Base-by-base conservation (phyloP, 2,113 vertebrate genomes). In the Willisornis vidua region DNA sequence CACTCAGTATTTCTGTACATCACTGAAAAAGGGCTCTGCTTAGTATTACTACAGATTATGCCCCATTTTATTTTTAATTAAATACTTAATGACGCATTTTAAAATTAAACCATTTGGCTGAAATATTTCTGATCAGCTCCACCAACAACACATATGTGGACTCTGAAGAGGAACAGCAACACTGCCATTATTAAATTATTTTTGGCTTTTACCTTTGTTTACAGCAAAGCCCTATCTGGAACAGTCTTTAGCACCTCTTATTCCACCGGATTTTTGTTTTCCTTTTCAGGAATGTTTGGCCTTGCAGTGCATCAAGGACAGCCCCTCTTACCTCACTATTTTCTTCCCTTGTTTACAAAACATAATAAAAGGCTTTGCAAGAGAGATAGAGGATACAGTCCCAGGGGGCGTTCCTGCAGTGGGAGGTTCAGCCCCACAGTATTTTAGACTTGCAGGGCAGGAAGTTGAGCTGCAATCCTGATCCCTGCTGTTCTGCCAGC, bases 231-330 rank as follows among this genome's bases (percentile, higher is more conserved):
- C 67, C 43, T 48, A 39, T 65, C 78, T 67, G 29, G 25, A 95
- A n/a, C 77, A 91, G 72, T 65, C 67, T 87, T 84, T 51, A 89
- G 63, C 92, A 86, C 63, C 85, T 96, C 85, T 91, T 92, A 85
- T 80, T 93, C 91, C 51, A 48, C 20, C 52, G 70, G 79, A 79
- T 80, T 95, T 95, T 91, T 94, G 85, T 97, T 97, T 95, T 96
- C 85, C 35, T 93, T 95, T 94, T 89, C 87, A 54, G 86, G 61
- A 92, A 77, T 75, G 74, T 93, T 97, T 94, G 94, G 87, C 83
- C 65, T 96, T 92, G 80, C 85, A 33, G 25, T 15, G 9, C 80
- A 94, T 92, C 93, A 97, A 97, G 96, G 93, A 92, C 92, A 79
- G 48, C 43, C 65, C 81, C 48, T 90, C 55, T 95, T 94, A 95